Percentiles rank a stretch among this genome's conserved stretches.
phyloP scores from a whole-genome alignment of 1,140 invertebrate genomes.

The Drosophila erecta region DNA sequence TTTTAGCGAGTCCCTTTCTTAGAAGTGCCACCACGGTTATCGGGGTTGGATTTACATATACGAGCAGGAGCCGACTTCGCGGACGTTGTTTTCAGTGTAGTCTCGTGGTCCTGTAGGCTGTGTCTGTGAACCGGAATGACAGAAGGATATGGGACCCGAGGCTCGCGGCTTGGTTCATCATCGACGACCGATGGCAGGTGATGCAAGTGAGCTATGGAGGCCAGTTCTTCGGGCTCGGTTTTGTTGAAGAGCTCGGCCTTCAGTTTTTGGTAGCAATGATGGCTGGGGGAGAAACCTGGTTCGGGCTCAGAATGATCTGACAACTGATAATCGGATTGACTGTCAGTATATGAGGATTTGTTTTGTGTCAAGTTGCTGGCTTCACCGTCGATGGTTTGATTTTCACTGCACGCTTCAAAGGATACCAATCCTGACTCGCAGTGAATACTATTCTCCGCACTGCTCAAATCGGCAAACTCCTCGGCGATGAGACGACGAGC shows the following conservation, averaged over 20 bases:
- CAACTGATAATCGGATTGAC: too few relatives aligned
- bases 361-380: not conserved
- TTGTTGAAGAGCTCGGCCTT: constrained; percentile 11
- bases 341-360: not conserved
- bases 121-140: not conserved
- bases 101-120: not conserved
- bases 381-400: too few relatives aligned
- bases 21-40: too few relatives aligned
- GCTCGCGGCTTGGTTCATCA: not conserved
- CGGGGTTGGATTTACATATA: not conserved
- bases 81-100: rapidly evolving
- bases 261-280: constrained; percentile 58
- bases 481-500: constrained; percentile 58
- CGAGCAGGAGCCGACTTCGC: not conserved
- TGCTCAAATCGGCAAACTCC: constrained; percentile 41
- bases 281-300: constrained; percentile 37
- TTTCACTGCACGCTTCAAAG: not conserved
- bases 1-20: not conserved
- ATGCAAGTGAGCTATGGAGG: constrained; percentile 2
- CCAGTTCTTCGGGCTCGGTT: not conserved
- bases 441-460: constrained; percentile 1
- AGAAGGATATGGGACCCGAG: not conserved
- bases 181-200: constrained; percentile 2
- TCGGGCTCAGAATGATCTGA: constrained; percentile 9
- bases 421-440: not conserved